These are phyloP conservation scores for Noturus placidus DNA, from an alignment of 2,113 vertebrate genomes.

Conservation along the genomic window DNA sequence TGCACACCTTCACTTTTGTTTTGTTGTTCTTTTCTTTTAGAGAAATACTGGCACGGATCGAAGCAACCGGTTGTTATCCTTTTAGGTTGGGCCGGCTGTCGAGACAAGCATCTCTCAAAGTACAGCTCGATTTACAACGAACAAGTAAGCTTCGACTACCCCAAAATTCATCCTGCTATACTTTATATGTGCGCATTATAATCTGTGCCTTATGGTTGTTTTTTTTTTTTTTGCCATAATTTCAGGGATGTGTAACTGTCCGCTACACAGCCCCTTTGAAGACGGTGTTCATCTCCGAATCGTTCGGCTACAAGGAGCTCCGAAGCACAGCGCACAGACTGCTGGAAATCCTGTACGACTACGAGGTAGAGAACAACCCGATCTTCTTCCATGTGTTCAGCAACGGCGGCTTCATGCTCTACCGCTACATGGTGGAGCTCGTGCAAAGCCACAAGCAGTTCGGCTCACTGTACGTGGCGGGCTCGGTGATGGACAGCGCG, in stretches of 20 bases:
- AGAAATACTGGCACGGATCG: slow-evolving; percentile 72
- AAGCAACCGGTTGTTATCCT: slow-evolving; percentile 88
- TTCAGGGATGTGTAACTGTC: slow-evolving; percentile 87
- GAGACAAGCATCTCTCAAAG: slow-evolving; percentile 88
- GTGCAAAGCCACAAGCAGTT: slow-evolving; percentile 77
- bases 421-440: slow-evolving; percentile 86
- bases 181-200: not conserved
- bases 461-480: slow-evolving; percentile 76
- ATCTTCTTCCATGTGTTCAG: slow-evolving; percentile 93
- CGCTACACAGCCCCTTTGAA: slow-evolving; percentile 88
- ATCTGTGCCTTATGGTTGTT: not conserved
- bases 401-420: slow-evolving; percentile 92
- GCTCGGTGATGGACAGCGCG: slow-evolving; percentile 88
- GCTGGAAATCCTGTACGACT: slow-evolving; percentile 88
- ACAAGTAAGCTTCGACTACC: slow-evolving; percentile 71
- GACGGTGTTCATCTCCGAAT: slow-evolving; percentile 87
- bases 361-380: slow-evolving; percentile 84
- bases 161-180: no score
- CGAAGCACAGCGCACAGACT: slow-evolving; percentile 78
- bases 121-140: slow-evolving; percentile 91
- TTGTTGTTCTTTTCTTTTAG: slow-evolving; percentile 57
- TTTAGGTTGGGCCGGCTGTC: slow-evolving; percentile 93
- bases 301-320: slow-evolving; percentile 86
- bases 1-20: not conserved
- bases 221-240: slow-evolving; percentile 36